Evolutionary conservation across 2,113 vertebrate species (phyloP), one percentile per base, ranked within the genome.

Genomic region (Ammodytes dubius): DNA sequence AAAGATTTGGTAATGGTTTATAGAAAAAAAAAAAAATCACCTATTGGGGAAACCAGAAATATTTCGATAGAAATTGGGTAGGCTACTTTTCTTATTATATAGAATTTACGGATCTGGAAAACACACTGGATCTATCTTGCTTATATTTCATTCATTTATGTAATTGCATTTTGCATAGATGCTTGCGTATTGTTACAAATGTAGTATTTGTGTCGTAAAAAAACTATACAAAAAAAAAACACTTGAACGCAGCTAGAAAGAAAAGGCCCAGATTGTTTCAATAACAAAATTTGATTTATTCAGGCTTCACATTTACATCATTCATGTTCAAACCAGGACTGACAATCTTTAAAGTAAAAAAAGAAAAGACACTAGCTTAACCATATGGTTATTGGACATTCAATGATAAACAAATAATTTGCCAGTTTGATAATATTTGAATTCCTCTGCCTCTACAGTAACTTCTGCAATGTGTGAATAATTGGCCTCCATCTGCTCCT

Each of bases 281-380:
- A 56, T 82, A 84, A 81, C 66, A 83, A 82, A 57, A n/a, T 61
- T 86, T 61, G 27, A 27, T 89, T 91, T 82, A 89, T 88, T 91
- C 46, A 69, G 81, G 52, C 59, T 69, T 79, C 58, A 88, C 81
- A 91, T 92, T 91, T 90, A 93, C 89, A 92, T 85, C 17, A 54
- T 19, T 27, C 27, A 27, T 56, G 40, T 68, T 81, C 75, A 78
- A 59, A 76, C 77, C 37, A 79, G 79, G 47, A 63, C 77, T 54
- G 19, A 43, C 61, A 80, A 50, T 58, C 59, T 76, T 83, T 7
- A 83, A 87, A 65, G 79, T 91, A 93, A 79, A 91, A 79, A 90
- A 83, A 49, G 27, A 53, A 56, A 72, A 80, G 60, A 75, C 68
- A 87, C n/a, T 74, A 45, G 40, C 42, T 74, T 50, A 86, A 66